Conservation (phyloP, 2,888 invertebrate species). For the Eupithecia exiguata region DNA sequence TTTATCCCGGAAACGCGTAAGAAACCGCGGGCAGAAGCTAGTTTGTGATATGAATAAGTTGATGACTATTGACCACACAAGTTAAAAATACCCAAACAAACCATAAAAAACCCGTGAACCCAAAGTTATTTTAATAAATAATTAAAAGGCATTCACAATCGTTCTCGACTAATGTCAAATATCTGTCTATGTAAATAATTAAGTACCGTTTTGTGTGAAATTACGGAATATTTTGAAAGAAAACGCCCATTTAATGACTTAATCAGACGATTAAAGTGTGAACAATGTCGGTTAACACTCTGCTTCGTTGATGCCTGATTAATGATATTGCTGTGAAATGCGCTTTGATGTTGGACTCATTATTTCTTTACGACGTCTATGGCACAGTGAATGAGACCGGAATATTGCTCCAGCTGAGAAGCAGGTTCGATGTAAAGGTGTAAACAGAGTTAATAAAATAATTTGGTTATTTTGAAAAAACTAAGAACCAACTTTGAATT, state of each 20-base stretch:
- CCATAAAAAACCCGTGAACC: slow-evolving; percentile 16
- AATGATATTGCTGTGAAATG: slow-evolving; percentile 19
- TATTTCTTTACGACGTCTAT: not conserved
- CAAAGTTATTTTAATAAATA: slow-evolving; percentile 34
- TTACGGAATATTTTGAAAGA: slow-evolving; percentile 29
- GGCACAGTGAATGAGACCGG: slow-evolving; percentile 9
- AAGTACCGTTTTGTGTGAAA: slow-evolving; percentile 36
- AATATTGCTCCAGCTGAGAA: not conserved
- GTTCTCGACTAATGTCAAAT: slow-evolving; percentile 32
- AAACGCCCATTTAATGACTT: slow-evolving; percentile 36
- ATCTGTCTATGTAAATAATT: slow-evolving; percentile 42
- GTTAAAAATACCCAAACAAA: not conserved
- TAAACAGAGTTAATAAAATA: not conserved
- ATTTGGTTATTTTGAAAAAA: no score
- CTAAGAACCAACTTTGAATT: no score
- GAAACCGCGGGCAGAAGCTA: no score
- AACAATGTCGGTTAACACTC: slow-evolving; percentile 31
- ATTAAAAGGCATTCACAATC: slow-evolving; percentile 20
- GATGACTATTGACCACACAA: no score
- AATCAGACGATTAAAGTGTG: slow-evolving; percentile 34
- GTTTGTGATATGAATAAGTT: no score
- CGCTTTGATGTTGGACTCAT: slow-evolving; percentile 24
- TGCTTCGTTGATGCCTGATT: slow-evolving; percentile 15
- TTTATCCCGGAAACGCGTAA: no score
- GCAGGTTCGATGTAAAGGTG: not conserved